phyloP scores from a whole-genome alignment of 1,140 invertebrate species.

The Heliothis subflexa region DNA sequence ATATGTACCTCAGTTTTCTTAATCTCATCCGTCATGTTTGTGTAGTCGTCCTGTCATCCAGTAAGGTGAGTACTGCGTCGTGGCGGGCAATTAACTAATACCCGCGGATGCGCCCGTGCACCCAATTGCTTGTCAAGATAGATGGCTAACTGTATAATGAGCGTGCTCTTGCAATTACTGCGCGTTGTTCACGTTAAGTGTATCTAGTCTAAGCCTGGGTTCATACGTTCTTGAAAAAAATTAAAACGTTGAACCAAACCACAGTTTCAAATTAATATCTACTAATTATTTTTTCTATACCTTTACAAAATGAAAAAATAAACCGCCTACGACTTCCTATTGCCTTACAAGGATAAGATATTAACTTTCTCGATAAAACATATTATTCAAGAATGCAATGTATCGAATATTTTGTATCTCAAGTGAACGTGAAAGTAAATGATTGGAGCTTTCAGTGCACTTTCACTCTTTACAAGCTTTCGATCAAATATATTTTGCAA shows the following conservation, averaged over 20 bases:
- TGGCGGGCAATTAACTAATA: constrained; percentile 2
- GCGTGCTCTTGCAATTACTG: neutral
- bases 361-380: constrained; percentile 10
- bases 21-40: neutral
- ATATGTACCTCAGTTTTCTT: too few relatives aligned
- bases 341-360: constrained; percentile 11
- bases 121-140: constrained; percentile 9
- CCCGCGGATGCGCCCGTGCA: neutral
- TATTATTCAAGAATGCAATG: constrained; percentile 11
- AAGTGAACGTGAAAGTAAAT: neutral
- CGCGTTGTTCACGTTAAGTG: too few relatives aligned
- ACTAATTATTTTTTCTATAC: too few relatives aligned
- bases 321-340: too few relatives aligned
- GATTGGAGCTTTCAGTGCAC: constrained; percentile 11
- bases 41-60: neutral
- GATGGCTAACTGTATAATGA: constrained; percentile 18
- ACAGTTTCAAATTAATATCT: neutral
- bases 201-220: too few relatives aligned
- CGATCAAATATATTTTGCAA: neutral
- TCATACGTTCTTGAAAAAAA: too few relatives aligned
- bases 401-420: neutral
- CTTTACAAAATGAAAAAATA: too few relatives aligned
- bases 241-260: neutral
- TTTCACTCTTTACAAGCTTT: constrained; percentile 13
- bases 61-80: neutral